Evolutionary conservation across 1,140 invertebrate species (phyloP), one percentile per base, ranked within the genome.

Genomic region (Bombus superbus): DNA sequence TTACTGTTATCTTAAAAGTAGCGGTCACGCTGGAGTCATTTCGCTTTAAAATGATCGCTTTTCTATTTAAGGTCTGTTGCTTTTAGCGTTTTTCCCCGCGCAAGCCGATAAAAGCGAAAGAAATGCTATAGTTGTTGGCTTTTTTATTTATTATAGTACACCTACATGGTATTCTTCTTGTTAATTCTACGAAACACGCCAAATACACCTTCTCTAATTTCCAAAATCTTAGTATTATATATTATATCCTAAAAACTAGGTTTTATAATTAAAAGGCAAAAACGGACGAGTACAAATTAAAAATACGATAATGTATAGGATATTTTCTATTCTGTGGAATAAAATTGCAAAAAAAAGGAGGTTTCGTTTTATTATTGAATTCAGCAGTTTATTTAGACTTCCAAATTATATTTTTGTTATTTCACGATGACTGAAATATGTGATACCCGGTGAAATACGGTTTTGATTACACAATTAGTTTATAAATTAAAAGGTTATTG

Each of bases 1-100:
- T 72, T 28, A 72, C 69, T 72, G 69, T 53, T 77, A 44, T 59
- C 82, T 78, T 44, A 53, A 59, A 62, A 84, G 53, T 78, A 64
- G 28, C 66, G 62, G 66, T 78, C 82, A 78, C 75, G 35, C 42
- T 53, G 11, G 1, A 72, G 40, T n/a, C 40, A 28, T 83, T 83
- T 18, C 35, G 1, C 59, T 10, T 35, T 59, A 53, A 83, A 76
- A 83, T 59, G 73, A 76, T 83, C 72, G 32, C 72, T 59, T 38
- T 73, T 53, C 44, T 40, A 44, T 59, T 74, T 83, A n/a, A 76
- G 15, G 10, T 25, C 42, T 35, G 35, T 18, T 15, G 13, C 42
- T 53, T 66, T n/a, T 2, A 28, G 2, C 28, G n/a, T 42, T 81
- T 62, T n/a, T 5, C n/a, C 2, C 28, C 28, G 22, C 32, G 8